These are phyloP conservation scores for Xiphophorus couchianus DNA, from an alignment of 2,113 vertebrate species.

Conservation along the genomic window DNA sequence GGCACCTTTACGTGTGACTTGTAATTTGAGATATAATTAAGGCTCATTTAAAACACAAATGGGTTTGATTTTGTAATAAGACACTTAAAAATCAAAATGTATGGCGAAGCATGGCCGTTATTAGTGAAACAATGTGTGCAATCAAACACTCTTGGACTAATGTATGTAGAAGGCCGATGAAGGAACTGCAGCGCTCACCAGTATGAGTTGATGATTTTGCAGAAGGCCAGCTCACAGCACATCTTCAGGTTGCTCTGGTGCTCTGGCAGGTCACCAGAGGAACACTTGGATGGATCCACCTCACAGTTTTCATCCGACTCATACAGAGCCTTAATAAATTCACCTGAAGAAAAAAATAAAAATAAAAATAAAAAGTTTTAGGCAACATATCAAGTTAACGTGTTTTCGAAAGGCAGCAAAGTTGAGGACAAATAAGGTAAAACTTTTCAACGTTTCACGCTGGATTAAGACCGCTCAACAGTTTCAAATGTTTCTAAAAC, in stretches of 20 bases:
- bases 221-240: conserved; percentile 99
- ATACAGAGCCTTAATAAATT: conserved; percentile 98
- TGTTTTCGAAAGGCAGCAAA: neutral
- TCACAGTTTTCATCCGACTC: conserved; percentile 99
- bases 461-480: neutral
- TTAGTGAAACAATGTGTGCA: neutral
- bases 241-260: conserved; percentile 99
- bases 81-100: neutral
- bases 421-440: neutral
- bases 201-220: conserved; percentile 99
- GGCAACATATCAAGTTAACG: neutral
- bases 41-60: neutral
- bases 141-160: neutral
- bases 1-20: neutral
- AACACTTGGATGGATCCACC: conserved; percentile 95
- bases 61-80: neutral
- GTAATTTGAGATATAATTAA: neutral
- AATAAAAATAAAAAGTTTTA: too few species aligned
- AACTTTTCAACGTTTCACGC: neutral
- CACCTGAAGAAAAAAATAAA: conserved; percentile 78
- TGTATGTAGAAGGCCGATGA: neutral
- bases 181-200: conserved; percentile 76
- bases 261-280: conserved; percentile 88
- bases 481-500: too few species aligned
- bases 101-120: neutral